Evolutionary conservation across 2,797 vertebrate genomes (phyloP).

Genomic region (Halcyon smyrnensis): DNA sequence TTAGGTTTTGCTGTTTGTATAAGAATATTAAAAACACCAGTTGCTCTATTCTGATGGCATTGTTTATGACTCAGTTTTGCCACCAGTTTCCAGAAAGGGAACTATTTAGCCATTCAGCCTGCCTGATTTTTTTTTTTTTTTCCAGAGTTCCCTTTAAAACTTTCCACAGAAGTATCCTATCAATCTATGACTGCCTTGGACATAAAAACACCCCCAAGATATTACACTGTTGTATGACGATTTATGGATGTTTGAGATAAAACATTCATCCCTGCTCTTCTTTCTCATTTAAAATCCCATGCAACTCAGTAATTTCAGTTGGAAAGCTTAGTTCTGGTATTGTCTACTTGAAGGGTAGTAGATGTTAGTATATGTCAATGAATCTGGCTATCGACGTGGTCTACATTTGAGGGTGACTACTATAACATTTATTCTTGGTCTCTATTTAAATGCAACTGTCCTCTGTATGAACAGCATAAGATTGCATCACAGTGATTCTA

Average conservation of each 20-base stretch:
- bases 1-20: conserved; percentile 47
- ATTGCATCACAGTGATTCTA: not conserved
- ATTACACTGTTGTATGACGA: not conserved
- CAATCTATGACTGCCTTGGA: not conserved
- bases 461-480: not conserved
- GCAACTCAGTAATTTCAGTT: not conserved
- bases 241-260: not conserved
- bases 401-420: not conserved
- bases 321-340: not conserved
- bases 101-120: not conserved
- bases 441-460: not conserved
- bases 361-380: not conserved
- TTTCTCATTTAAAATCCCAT: not conserved
- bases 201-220: not conserved
- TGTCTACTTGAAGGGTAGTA: not conserved
- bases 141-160: not conserved
- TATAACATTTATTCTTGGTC: not conserved
- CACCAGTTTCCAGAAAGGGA: not conserved
- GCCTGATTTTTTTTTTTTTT: not conserved
- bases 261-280: not conserved
- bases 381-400: not conserved
- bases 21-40: conserved; percentile 57
- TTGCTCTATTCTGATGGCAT: conserved; percentile 36
- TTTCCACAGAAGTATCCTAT: not conserved
- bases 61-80: conserved; percentile 35